phyloP scores from a whole-genome alignment of 2,888 invertebrate genomes.

The Horisme vitalbata region DNA sequence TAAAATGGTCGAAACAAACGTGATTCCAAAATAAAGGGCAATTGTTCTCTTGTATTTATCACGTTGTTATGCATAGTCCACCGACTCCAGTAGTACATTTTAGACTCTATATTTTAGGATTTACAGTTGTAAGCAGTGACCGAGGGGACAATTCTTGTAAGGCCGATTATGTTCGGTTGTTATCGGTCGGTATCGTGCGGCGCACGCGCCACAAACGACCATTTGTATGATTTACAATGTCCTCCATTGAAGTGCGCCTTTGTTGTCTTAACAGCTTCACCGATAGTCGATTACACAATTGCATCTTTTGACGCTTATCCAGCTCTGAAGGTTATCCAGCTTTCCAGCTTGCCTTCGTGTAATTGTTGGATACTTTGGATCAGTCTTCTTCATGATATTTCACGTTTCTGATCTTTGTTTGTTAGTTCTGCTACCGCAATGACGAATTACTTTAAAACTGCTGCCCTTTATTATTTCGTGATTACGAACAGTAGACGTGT shows the following conservation, averaged over 20 bases:
- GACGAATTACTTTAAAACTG: constrained; percentile 35
- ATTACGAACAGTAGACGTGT: constrained; percentile 24
- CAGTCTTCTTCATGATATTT: constrained; percentile 53
- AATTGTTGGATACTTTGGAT: constrained; percentile 21
- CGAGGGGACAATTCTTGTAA: constrained; percentile 36
- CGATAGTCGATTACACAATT: constrained; percentile 60
- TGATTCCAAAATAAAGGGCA: constrained; percentile 56
- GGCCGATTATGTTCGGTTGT: constrained; percentile 44
- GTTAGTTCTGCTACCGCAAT: constrained; percentile 31
- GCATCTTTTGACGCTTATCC: constrained; percentile 60
- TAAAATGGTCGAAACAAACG: constrained; percentile 48
- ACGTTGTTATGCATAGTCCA: constrained; percentile 47
- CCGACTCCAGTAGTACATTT: constrained; percentile 33
- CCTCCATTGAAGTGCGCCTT: constrained; percentile 64
- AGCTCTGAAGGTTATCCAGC: constrained; percentile 68
- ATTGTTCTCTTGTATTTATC: constrained; percentile 58
- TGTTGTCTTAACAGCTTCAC: constrained; percentile 64
- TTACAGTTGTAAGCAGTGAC: constrained; percentile 43
- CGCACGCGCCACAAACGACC: constrained; percentile 74
- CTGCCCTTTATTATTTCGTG: constrained; percentile 34
- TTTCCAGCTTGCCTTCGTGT: constrained; percentile 33
- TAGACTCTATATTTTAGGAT: constrained; percentile 37
- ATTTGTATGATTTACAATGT: constrained; percentile 73
- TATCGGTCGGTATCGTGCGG: constrained; percentile 55
- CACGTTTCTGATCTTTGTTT: constrained; percentile 63